Evolutionary conservation across 2,888 invertebrate species (phyloP), one percentile per base, ranked within the genome.

Genomic region (Dynastes maya): DNA sequence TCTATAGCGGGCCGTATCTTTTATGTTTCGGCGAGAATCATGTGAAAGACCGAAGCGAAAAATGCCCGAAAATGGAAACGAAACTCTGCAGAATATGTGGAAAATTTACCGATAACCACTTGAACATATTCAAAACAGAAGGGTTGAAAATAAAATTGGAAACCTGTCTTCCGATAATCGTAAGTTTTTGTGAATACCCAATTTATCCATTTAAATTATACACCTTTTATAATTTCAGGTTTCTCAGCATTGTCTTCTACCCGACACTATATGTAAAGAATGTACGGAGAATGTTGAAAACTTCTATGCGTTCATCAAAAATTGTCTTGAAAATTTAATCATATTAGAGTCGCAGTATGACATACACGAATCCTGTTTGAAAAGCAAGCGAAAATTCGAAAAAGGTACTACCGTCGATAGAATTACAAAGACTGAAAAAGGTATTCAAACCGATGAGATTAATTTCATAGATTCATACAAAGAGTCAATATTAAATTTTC

Each of bases 381-480:
- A 86, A 85, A 86, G 84, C 11, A 88, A 88, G 80, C 85, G 88
- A 72, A 86, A 87, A 70, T 85, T 84, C 76, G 90, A 90, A 11
- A 90, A 90, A 82, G 88, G 89, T n/a, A 90, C 89, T 82, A 83
- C 87, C 49, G 88, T 88, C 0, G 89, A 90, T 85, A 83, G 87
- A 83, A 76, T 86, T 84, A 45, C 87, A 83, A 76, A 85, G 82
- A 79, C 85, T 81, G 82, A 84, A 72, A 85, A 85, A 84, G 82
- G 85, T 83, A 81, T 86, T 80, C 85, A 90, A 86, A 88, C 86
- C 82, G 82, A 88, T 83, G 83, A 89, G n/a, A 58, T 74, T 22
- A 64, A 27, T 22, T 74, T 68, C 32, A 16, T 76, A 45, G 64
- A 70, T 5, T 55, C 61, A 2, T 70, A 74, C 40, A 78, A 67